phyloP scores from a whole-genome alignment of 2,113 vertebrate genomes.

The Siniperca knerii region DNA sequence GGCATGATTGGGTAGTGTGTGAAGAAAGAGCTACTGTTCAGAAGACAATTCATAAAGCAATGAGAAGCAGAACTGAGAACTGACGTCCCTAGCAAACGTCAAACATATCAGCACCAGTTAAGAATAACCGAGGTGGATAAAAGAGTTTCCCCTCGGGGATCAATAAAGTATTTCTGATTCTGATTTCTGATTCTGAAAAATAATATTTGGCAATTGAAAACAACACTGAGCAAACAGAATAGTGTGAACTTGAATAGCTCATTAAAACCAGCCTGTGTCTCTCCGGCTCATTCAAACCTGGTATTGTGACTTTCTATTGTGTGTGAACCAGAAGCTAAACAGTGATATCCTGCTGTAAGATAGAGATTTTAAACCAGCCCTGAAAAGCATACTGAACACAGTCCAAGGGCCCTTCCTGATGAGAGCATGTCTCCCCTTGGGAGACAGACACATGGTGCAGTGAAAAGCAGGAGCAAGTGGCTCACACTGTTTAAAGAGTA shows the following conservation, averaged over 20 bases:
- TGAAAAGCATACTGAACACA: constrained; percentile 15
- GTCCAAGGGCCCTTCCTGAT: not conserved
- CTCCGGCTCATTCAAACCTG: not conserved
- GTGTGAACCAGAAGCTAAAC: constrained; percentile 3
- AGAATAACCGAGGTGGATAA: not conserved
- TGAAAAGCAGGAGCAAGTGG: not conserved
- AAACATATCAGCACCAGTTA: constrained; percentile 19
- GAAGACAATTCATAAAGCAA: not conserved
- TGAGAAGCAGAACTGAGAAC: not conserved
- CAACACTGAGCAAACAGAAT: constrained; percentile 17
- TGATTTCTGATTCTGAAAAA: not conserved
- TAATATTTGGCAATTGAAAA: not conserved
- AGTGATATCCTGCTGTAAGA: not conserved
- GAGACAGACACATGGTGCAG: not conserved
- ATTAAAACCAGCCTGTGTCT: constrained; percentile 11
- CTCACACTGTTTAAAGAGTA: not conserved
- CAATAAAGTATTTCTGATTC: too few relatives aligned
- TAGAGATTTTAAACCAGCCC: not conserved
- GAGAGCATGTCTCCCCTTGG: not conserved
- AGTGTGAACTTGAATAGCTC: not conserved
- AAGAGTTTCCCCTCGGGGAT: too few relatives aligned
- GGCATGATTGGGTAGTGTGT: too few relatives aligned
- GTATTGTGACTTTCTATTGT: constrained; percentile 22
- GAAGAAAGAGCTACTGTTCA: not conserved
- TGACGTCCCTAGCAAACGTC: not conserved